Conservation (phyloP, 2,888 invertebrate genomes). For the Acleris holmiana region DNA sequence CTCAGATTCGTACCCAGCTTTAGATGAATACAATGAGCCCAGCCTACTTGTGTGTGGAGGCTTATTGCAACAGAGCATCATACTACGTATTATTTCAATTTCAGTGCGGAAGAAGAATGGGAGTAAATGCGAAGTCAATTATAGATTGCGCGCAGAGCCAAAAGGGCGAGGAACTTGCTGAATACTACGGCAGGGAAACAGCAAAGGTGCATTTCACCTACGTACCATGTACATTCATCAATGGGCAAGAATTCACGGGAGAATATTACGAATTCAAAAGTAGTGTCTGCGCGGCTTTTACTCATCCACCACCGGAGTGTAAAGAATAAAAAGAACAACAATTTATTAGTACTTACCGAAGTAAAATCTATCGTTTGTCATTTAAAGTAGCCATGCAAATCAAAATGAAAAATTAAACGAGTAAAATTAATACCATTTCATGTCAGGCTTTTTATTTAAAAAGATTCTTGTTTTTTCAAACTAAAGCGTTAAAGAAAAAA, state of each 20-base stretch:
- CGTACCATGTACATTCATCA: constrained; percentile 18
- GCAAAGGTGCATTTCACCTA: background rate
- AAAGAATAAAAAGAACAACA: no score
- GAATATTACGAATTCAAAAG: background rate
- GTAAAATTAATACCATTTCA: no score
- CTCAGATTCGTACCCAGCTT: no score
- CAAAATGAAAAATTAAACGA: no score
- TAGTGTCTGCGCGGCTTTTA: constrained; percentile 6
- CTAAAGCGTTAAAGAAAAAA: no score
- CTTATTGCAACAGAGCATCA: background rate
- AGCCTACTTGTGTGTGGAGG: background rate
- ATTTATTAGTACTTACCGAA: no score
- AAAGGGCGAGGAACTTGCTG: constrained; percentile 21
- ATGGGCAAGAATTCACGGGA: background rate
- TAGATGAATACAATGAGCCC: no score
- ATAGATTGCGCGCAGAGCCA: constrained; percentile 21
- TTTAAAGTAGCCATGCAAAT: no score
- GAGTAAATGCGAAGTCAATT: constrained; percentile 9
- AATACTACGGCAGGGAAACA: constrained; percentile 25
- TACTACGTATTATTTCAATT: background rate
- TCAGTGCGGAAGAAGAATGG: constrained; percentile 27
- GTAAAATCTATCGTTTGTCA: no score
- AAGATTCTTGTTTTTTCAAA: no score
- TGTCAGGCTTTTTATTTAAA: no score
- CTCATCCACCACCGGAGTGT: constrained; percentile 17